Evolutionary conservation across 2,888 invertebrate genomes (phyloP), one percentile per base, ranked within the genome.

Genomic region (Tridacna gigas): DNA sequence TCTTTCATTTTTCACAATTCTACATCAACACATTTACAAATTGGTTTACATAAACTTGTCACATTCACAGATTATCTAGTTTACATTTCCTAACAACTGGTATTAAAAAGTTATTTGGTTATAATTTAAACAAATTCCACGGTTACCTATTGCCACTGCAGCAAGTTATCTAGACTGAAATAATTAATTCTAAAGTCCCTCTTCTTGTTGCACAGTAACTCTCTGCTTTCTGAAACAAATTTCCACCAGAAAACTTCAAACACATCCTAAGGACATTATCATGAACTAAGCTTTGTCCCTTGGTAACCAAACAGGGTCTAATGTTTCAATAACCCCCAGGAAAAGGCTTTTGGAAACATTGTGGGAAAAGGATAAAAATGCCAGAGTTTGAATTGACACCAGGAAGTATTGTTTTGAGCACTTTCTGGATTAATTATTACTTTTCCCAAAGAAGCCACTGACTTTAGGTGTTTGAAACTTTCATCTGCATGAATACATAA

Each of bases 21-120:
- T 37, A 45, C 37, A 73, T 28, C 79, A n/a, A 78, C 18, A 4
- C 7, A 37, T 25, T 79, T 37, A 81, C 77, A 77, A 81, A 81
- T 77, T 47, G 65, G 77, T 81, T 81, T 77, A 73, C 74, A 69
- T 73, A 47, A 73, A 77, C 60, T 73, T 81, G 71, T 71, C 71
- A 71, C 47, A 48, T 47, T 22, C 22, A 47, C 1, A 63, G 63
- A 63, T 25, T 25, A 63, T 3, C 1, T 13, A 63, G n/a, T 25
- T 63, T 63, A 63, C 63, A 25, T 25, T 63, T 63, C 26, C 25
- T 25, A 20, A 1, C 4, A 2, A 25, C 9, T 63, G 63, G 63
- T 63, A 63, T 63, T 63, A 63, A 63, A 63, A 63, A 25, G 63
- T 63, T 63, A 63, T 63, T 63, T 63, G 63, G 63, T n/a, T 13